These are phyloP conservation scores for Prunella fulvescens DNA, from an alignment of 2,113 vertebrate species.

Conservation along the genomic window DNA sequence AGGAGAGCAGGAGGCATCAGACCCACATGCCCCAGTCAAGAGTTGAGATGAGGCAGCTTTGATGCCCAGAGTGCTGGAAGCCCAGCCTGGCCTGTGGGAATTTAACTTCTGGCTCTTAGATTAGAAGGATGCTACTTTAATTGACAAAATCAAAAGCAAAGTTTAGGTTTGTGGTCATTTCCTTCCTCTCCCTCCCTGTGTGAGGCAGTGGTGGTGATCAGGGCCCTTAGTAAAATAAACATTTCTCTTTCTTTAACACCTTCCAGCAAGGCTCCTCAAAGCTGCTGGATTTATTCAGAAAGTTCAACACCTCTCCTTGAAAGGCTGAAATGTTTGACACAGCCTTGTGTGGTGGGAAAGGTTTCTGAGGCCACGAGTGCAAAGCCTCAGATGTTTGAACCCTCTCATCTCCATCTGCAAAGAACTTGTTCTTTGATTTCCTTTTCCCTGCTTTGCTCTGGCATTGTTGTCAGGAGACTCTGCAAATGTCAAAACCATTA, in stretches of 20 bases:
- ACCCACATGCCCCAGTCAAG: neutral
- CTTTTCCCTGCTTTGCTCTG: neutral
- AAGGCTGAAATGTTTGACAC: neutral
- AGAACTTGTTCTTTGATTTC: slow-evolving; percentile 10
- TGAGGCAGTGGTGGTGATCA: neutral
- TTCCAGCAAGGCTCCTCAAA: neutral
- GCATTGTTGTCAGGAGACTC: slow-evolving; percentile 22
- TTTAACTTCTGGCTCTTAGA: neutral
- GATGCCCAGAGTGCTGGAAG: neutral
- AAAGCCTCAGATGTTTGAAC: neutral
- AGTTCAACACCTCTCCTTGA: fast-evolving
- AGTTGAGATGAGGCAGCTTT: neutral
- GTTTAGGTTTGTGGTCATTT: neutral
- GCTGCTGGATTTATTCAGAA: neutral
- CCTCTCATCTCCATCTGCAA: neutral
- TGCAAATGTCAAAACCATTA: slow-evolving; percentile 74
- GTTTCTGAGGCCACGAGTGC: neutral
- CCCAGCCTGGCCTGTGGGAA: neutral
- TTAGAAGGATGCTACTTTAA: neutral
- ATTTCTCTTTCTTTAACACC: neutral
- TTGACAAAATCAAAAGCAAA: neutral
- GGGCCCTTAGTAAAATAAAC: neutral
- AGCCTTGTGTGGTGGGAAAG: neutral
- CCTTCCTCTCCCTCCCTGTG: neutral
- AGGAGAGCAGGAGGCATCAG: neutral